Conservation (phyloP, 2,888 invertebrate species). For the Lordiphosa fenestrarum region DNA sequence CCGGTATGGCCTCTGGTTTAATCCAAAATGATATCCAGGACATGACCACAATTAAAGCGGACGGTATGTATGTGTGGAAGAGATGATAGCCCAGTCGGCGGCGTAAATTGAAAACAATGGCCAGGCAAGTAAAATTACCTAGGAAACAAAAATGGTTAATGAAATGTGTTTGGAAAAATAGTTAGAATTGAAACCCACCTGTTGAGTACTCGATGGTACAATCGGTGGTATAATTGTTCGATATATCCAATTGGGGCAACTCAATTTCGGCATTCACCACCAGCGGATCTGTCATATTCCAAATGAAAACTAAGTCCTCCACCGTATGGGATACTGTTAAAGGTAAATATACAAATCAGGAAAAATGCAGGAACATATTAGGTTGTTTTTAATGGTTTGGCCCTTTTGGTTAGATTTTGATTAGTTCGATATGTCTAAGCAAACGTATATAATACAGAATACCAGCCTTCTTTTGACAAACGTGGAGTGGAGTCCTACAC, state of each 20-base stretch:
- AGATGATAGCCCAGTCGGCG: constrained; percentile 93
- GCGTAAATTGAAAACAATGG: constrained; percentile 92
- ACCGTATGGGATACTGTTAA: constrained; percentile 83
- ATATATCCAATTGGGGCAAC: constrained; percentile 91
- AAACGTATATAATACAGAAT: too few relatives aligned
- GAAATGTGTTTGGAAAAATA: background rate
- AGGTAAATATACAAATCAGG: too few relatives aligned
- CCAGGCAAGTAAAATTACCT: constrained; percentile 96
- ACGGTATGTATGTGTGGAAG: constrained; percentile 95
- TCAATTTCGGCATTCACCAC: constrained; percentile 95
- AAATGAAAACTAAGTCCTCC: constrained; percentile 95
- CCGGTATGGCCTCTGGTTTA: constrained; percentile 95
- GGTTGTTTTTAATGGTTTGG: too few relatives aligned
- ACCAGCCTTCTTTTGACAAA: too few relatives aligned
- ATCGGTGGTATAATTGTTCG: constrained; percentile 93
- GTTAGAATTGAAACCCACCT: constrained; percentile 51
- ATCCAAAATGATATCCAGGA: constrained; percentile 99
- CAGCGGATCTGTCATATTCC: constrained; percentile 94
- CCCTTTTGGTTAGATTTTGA: too few relatives aligned
- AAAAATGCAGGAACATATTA: too few relatives aligned
- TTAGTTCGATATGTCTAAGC: too few relatives aligned
- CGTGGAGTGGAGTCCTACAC: too few relatives aligned
- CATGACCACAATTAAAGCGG: constrained; percentile 95
- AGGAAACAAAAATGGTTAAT: background rate
- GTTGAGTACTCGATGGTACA: constrained; percentile 96